A percentile compares a stretch with the other conserved stretches of the same genome.
phyloP scores from a whole-genome alignment of 2,113 vertebrate species.

The Sturnus vulgaris region DNA sequence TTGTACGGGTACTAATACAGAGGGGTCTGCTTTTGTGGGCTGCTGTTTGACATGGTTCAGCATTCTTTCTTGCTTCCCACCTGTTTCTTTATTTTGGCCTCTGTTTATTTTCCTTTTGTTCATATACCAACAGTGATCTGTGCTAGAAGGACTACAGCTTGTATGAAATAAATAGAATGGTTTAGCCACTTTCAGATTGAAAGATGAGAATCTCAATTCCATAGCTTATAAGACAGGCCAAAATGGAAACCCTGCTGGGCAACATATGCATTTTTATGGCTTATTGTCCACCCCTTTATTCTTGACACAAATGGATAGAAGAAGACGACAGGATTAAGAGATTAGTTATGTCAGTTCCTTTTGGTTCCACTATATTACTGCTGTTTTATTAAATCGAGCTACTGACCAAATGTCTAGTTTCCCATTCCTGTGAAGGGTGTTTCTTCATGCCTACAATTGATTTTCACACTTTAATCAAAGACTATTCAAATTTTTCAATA shows the following conservation, averaged over 20 bases:
- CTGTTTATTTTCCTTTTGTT: not conserved
- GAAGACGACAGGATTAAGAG: constrained; percentile 66
- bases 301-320: constrained; percentile 14
- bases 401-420: constrained; percentile 30
- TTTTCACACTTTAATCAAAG: constrained; percentile 59
- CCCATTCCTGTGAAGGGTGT: constrained; percentile 6
- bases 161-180: not conserved
- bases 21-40: not conserved
- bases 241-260: constrained; percentile 47
- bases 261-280: constrained; percentile 61
- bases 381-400: constrained; percentile 46
- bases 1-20: not conserved
- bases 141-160: not conserved
- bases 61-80: not conserved
- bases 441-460: constrained; percentile 58
- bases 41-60: not conserved
- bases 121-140: not conserved
- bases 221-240: not conserved
- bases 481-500: constrained; percentile 18
- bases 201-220: constrained; percentile 39
- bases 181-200: not conserved
- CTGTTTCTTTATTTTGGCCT: not conserved
- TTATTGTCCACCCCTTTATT: constrained; percentile 40
- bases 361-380: constrained; percentile 52
- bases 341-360: constrained; percentile 62